Evolutionary conservation across 2,113 vertebrate species (phyloP), one percentile per base, ranked within the genome.

Genomic region (Phrynocephalus versicolor): DNA sequence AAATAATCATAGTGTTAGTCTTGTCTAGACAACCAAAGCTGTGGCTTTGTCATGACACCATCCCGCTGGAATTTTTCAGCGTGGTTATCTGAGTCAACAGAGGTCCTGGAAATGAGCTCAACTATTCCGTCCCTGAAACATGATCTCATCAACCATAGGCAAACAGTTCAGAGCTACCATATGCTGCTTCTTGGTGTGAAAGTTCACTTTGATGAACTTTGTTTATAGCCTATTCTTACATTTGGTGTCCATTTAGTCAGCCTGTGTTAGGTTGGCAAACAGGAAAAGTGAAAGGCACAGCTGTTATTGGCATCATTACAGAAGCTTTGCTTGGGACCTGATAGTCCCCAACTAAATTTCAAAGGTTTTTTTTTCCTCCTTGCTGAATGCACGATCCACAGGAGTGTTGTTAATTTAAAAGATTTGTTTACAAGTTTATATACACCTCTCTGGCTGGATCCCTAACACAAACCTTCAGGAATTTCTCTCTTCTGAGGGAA

Each of bases 181-280:
- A 51, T 1, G 60, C 83, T 73, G 84, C 86, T 37, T 33, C 74
- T 9, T 0, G 2, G 84, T 51, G 65, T 81, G 23, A 14, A 0
- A 14, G 0, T 88, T 18, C 72, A 78, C 57, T 85, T 62, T 30
- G 33, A 55, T 55, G 19, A 18, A 45, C 75, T 72, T 16, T 12
- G 55, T 21, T 81, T 80, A 85, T 57, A 55, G 84, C 87, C 67
- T 1, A 0, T 57, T 84, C 39, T 65, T 76, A 80, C 0, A 0
- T 67, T 0, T 0, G 0, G 67, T 2, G 2, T 23, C 0, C 0
- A 1, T 3, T 2, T 35, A 19, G 45, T 25, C 1, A 8, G 72
- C 23, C 41, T 78, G 64, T 77, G 67, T 74, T 7, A n/a, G 64
- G 58, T 64, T 60, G 51, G 19, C 57, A 2, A 2, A 8, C 0